Conservation (phyloP, 2,888 invertebrate genomes). For the Geophilus truncorum region DNA sequence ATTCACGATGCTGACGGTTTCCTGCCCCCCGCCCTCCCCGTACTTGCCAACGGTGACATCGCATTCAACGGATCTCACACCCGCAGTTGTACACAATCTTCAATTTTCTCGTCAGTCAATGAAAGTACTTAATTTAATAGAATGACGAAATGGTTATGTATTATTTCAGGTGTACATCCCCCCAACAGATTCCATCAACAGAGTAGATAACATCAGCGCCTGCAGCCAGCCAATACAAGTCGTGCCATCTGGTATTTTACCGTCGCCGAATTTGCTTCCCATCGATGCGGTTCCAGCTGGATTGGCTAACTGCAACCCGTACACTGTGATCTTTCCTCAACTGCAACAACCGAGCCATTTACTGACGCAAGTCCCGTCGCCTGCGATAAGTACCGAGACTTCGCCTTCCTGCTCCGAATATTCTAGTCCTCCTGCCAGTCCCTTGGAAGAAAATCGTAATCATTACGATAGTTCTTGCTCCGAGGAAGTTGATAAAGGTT, state of each 20-base stretch:
- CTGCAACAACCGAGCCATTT: not conserved
- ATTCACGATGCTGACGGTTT: not conserved
- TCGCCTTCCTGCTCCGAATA: conserved; percentile 32
- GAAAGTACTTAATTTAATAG: conserved; percentile 24
- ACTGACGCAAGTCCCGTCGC: not conserved
- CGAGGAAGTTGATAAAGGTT: conserved; percentile 32
- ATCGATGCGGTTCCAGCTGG: not conserved
- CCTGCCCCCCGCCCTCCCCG: not conserved
- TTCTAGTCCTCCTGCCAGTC: conserved; percentile 33
- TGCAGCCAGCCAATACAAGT: not conserved
- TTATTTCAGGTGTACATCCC: conserved; percentile 11
- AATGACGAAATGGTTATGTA: conserved; percentile 22
- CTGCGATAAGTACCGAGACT: not conserved
- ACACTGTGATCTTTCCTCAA: conserved; percentile 5
- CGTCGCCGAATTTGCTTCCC: not conserved
- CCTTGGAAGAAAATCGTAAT: not conserved
- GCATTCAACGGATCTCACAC: conserved; percentile 17
- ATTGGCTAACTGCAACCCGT: not conserved
- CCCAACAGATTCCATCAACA: conserved; percentile 1
- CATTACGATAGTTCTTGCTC: conserved; percentile 32
- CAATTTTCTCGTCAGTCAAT: conserved; percentile 27
- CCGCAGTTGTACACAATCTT: conserved; percentile 27
- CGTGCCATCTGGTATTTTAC: not conserved
- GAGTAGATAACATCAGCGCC: not conserved
- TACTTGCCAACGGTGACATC: not conserved